Base-by-base conservation (phyloP, 2,888 invertebrate species). In the Lithophane semibrunnea region DNA sequence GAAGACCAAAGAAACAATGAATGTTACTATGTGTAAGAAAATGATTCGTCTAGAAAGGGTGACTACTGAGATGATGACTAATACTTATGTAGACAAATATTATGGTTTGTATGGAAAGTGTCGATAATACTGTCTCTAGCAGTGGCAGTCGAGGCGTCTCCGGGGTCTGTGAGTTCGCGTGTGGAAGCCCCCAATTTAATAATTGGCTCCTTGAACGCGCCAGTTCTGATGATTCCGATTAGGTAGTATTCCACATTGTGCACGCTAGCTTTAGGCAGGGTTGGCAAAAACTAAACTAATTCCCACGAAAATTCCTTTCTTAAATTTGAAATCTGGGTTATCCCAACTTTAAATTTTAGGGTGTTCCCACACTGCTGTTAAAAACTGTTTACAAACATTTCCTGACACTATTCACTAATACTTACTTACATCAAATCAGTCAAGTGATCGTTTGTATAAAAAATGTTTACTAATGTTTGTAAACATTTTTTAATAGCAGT, bases 151-250 rank as follows among this genome's bases (percentile, higher is more conserved):
- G 24, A 54, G 42, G 7, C 21, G 21, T 21, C n/a, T n/a, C 29
- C 10, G 16, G 16, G 3, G 52, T 52, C 3, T 24, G 42, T 7
- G 4, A 24, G 29, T 29, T 83, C 61, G 79, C 68, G 68, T 80
- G 77, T 54, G 54, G n/a, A 44, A 71, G 56, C 3, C 77, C 52
- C 58, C 52, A 77, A 80, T 80, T 74, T 58, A 21, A 65, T 77
- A 77, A 84, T 47, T 72, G 71, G 64, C 58, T 64, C 63, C 54
- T 68, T 56, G n/a, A 75, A 60, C 49, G 29, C 47, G 56, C n/a
- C 21, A 60, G 37, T 44, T 47, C 12, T 29, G 24, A 64, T 49
- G 49, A 75, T 73, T 72, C 71, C 49, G 49, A 58, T 47, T 76
- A 10, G 56, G 63, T 70, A 68, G 56, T 73, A 77, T 72, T 72